These are phyloP conservation scores for Margaritifera margaritifera DNA, from an alignment of 2,888 invertebrate species.

Conservation along the genomic window DNA sequence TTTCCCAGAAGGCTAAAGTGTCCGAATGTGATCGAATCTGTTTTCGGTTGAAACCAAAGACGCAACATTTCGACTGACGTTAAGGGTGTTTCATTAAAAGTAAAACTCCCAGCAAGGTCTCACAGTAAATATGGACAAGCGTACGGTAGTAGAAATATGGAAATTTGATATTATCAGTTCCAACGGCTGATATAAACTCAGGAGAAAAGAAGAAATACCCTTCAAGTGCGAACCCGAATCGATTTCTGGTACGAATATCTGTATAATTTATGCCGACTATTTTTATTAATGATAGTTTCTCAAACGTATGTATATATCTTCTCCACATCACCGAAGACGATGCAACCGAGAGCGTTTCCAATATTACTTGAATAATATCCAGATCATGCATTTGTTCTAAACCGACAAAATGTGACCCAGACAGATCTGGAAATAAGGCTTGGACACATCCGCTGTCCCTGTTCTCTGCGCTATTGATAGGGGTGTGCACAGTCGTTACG, in stretches of 20 bases:
- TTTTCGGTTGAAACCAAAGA: conserved; percentile 23
- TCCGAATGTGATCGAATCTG: conserved; percentile 13
- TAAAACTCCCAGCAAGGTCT: conserved; percentile 14
- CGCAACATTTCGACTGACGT: conserved; percentile 18
- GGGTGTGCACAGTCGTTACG: conserved; percentile 49
- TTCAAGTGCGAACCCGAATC: conserved; percentile 17
- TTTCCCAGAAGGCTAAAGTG: conserved; percentile 22
- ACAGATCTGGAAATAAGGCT: conserved; percentile 37
- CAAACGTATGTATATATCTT: conserved; percentile 2
- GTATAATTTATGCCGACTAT: conserved; percentile 3
- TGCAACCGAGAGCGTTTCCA: too few species aligned
- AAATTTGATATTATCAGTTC: conserved; percentile 16
- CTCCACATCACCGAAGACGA: conserved; percentile 20
- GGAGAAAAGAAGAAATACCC: conserved; percentile 17
- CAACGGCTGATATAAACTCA: conserved; percentile 9
- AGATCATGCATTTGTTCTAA: conserved; percentile 19
- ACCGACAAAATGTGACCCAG: conserved; percentile 28
- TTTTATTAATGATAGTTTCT: conserved; percentile 6
- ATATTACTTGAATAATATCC: too few species aligned
- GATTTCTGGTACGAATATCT: conserved; percentile 22
- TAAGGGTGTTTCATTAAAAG: conserved; percentile 5
- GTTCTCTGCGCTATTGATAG: conserved; percentile 49
- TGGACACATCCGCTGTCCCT: conserved; percentile 36
- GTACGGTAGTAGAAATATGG: conserved; percentile 19
- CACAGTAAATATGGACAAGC: background rate